A percentile compares a stretch with the other conserved stretches of the same genome.
Evolutionary conservation across 2,113 vertebrate species (phyloP).

Genomic region (Acanthisitta chloris): DNA sequence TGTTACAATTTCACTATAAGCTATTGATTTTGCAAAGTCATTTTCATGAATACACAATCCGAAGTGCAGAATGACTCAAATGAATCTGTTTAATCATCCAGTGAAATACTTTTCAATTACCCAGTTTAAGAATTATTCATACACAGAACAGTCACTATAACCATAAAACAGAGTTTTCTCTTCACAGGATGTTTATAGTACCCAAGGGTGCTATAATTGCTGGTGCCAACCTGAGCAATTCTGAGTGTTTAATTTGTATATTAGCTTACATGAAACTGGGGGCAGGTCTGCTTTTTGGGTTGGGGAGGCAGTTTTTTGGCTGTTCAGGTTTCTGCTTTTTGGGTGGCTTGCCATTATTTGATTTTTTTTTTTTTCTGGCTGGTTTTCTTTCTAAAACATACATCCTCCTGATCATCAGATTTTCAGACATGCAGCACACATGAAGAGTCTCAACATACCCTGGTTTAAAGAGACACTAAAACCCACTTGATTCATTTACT

Average conservation of each 20-base stretch:
- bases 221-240: not conserved
- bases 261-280: not conserved
- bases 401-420: not conserved
- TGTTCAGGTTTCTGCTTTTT: not conserved
- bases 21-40: not conserved
- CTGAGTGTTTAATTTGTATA: not conserved
- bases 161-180: not conserved
- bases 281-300: not conserved
- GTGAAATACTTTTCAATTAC: not conserved
- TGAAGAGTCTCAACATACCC: not conserved
- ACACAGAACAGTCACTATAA: not conserved
- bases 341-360: not conserved
- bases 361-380: too few relatives aligned
- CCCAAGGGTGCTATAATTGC: not conserved
- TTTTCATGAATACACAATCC: not conserved
- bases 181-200: not conserved
- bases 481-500: not conserved
- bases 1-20: not conserved
- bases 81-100: not conserved
- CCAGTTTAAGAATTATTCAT: not conserved
- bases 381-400: not conserved
- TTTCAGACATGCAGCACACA: not conserved
- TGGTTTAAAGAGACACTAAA: not conserved
- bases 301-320: not conserved
- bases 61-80: not conserved